These are phyloP conservation scores for Masticophis lateralis DNA, from an alignment of 2,797 vertebrate species.

Conservation along the genomic window DNA sequence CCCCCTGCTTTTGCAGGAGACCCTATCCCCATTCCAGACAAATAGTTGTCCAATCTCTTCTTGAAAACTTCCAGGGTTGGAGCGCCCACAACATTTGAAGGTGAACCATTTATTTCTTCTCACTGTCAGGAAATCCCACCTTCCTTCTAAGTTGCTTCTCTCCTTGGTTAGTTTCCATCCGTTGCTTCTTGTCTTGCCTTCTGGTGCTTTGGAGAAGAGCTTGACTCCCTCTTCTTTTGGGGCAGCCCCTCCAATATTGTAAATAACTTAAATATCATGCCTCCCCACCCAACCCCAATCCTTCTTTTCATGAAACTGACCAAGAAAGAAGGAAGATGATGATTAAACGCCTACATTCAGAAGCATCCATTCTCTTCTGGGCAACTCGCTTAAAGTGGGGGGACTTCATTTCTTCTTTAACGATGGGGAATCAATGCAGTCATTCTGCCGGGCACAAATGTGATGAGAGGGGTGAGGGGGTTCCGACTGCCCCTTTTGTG, in stretches of 20 bases:
- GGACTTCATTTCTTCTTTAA: neutral
- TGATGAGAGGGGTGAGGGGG: neutral
- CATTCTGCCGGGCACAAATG: neutral
- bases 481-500: neutral
- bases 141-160: neutral
- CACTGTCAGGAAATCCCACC: neutral
- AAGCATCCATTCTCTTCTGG: neutral
- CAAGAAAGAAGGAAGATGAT: neutral
- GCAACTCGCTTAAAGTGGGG: neutral
- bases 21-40: neutral
- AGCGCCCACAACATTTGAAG: neutral
- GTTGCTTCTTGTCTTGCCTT: neutral
- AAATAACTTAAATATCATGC: neutral
- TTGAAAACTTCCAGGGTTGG: neutral
- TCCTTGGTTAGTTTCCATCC: neutral
- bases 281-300: neutral
- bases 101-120: rapidly evolving
- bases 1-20: neutral
- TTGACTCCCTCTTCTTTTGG: too few species aligned
- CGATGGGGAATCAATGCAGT: neutral
- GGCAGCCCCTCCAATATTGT: neutral
- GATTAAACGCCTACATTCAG: neutral
- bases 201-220: neutral
- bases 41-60: neutral
- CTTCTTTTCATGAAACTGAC: neutral